Conservation (phyloP, 2,888 invertebrate genomes). For the Lasius platythorax region DNA sequence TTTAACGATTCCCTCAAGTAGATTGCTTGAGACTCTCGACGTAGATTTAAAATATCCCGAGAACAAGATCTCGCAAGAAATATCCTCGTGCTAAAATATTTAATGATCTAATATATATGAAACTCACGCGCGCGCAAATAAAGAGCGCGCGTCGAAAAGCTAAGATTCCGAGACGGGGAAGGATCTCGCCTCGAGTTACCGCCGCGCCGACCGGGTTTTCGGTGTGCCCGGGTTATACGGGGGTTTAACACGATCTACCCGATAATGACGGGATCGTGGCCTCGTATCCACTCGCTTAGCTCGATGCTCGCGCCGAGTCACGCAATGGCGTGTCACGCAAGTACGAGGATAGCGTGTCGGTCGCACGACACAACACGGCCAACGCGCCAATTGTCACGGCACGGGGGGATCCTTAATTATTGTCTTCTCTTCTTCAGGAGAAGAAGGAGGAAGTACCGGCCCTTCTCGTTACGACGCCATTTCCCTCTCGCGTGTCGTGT, state of each 20-base stretch:
- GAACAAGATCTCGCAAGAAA: background rate
- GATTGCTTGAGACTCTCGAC: background rate
- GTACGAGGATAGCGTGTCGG: constrained; percentile 37
- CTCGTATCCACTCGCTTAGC: constrained; percentile 77
- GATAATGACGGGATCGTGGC: constrained; percentile 79
- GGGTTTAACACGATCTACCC: constrained; percentile 78
- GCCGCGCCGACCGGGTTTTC: constrained; percentile 53
- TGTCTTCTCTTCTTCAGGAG: constrained; percentile 58
- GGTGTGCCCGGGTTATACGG: constrained; percentile 72
- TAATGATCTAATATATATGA: background rate
- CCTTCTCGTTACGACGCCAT: constrained; percentile 48
- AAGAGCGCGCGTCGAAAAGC: background rate
- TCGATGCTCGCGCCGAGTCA: constrained; percentile 75
- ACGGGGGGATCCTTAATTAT: constrained; percentile 69
- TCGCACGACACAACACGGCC: constrained; percentile 35
- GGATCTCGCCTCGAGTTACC: constrained; percentile 70
- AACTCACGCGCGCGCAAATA: background rate
- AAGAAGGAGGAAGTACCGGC: background rate
- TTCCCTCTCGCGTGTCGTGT: constrained; percentile 41
- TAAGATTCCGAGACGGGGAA: constrained; percentile 31
- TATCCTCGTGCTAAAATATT: background rate
- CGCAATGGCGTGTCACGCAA: constrained; percentile 73
- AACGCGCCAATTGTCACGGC: constrained; percentile 67
- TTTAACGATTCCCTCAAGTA: constrained; percentile 10
- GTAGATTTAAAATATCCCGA: background rate